These are phyloP conservation scores for Anguilla anguilla DNA, from an alignment of 2,797 vertebrate genomes.

Conservation along the genomic window DNA sequence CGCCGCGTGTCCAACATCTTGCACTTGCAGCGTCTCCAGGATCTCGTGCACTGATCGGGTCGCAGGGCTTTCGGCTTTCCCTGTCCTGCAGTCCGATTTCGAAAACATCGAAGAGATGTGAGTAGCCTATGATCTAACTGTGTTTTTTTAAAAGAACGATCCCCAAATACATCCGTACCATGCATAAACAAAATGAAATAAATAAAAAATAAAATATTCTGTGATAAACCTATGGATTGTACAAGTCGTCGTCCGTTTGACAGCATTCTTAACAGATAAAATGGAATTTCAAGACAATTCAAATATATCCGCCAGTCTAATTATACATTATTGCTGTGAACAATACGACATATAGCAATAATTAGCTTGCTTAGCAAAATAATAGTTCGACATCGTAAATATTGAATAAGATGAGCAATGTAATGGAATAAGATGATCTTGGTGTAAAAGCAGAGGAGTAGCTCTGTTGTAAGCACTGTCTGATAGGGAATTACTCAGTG, in stretches of 20 bases:
- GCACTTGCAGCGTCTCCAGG: slow-evolving; percentile 84
- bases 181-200: not conserved
- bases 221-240: not conserved
- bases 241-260: not conserved
- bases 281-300: not conserved
- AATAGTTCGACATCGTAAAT: not conserved
- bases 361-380: not conserved
- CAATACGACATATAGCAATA: too few species aligned
- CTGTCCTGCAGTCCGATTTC: slow-evolving; percentile 76
- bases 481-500: slow-evolving; percentile 4
- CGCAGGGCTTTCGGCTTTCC: slow-evolving; percentile 87
- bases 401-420: not conserved
- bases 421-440: slow-evolving; percentile 1
- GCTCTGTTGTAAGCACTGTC: not conserved
- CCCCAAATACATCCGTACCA: not conserved
- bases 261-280: not conserved
- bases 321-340: not conserved
- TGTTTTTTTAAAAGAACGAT: not conserved
- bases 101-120: slow-evolving; percentile 97
- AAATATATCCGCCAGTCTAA: not conserved
- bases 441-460: not conserved
- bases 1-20: slow-evolving; percentile 84
- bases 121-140: slow-evolving; percentile 64
- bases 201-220: not conserved
- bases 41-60: slow-evolving; percentile 84